Conservation (phyloP, 2,888 invertebrate genomes). For the Imbricaverruca yamaguchii region DNA sequence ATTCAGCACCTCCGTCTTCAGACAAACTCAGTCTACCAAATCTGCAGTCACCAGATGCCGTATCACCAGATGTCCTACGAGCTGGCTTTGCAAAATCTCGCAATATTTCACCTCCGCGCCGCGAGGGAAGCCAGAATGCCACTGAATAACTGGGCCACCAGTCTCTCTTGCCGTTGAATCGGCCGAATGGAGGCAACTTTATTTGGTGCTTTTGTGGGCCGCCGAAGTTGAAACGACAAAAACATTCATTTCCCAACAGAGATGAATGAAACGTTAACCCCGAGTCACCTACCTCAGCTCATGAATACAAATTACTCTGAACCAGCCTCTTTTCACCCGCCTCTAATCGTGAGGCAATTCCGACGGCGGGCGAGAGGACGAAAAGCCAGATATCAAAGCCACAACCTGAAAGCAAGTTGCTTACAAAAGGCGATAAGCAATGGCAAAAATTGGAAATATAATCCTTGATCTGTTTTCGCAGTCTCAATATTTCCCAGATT, state of each 20-base stretch:
- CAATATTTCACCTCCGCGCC: background rate
- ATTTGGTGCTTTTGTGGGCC: background rate
- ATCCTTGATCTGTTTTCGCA: no score
- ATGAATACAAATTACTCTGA: conserved; percentile 12
- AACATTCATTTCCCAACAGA: background rate
- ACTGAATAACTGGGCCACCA: background rate
- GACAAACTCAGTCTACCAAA: background rate
- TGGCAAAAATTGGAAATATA: no score
- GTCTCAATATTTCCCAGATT: no score
- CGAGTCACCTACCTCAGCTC: background rate
- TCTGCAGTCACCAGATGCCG: background rate
- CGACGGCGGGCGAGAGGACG: no score
- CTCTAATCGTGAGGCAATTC: background rate
- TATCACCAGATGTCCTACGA: background rate
- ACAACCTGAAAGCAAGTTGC: no score
- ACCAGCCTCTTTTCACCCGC: background rate
- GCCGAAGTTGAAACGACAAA: conserved; percentile 3
- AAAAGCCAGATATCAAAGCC: no score
- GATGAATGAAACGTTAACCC: conserved; percentile 17
- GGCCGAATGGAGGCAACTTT: background rate
- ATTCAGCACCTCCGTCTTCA: background rate
- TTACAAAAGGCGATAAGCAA: no score
- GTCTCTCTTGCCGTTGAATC: background rate
- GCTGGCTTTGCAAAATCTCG: background rate
- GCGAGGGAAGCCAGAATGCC: background rate